Percentiles rank a stretch among this genome's conserved stretches.
Conservation (phyloP, 2,113 vertebrate species). For the Neotragus pygmaeus region DNA sequence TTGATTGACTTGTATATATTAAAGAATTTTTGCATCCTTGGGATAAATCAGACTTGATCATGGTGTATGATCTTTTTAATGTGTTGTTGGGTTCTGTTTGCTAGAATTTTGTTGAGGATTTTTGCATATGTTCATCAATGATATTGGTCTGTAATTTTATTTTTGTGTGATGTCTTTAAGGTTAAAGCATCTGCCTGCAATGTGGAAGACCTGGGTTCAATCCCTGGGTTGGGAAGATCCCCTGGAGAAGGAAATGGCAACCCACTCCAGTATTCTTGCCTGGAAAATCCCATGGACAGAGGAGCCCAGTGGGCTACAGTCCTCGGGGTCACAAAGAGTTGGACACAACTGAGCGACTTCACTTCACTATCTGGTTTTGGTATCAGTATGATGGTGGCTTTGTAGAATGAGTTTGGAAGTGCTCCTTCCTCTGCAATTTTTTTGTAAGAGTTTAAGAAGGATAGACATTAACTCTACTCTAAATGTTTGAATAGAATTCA, state of each 20-base stretch:
- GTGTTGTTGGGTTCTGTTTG: not conserved
- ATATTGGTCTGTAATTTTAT: not conserved
- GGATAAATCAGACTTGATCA: not conserved
- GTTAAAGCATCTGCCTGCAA: too few species aligned
- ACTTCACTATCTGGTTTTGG: too few species aligned
- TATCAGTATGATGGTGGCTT: not conserved
- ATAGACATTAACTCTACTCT: not conserved
- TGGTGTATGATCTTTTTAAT: not conserved
- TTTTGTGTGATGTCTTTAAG: not conserved
- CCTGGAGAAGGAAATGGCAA: too few species aligned
- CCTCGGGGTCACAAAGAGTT: too few species aligned
- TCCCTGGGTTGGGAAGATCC: too few species aligned
- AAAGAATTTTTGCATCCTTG: not conserved
- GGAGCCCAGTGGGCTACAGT: too few species aligned
- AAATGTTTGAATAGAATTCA: not conserved
- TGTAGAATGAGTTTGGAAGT: not conserved
- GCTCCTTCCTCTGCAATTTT: not conserved
- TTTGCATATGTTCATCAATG: not conserved
- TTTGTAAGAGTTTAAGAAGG: not conserved
- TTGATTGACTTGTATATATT: not conserved
- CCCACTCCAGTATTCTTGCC: too few species aligned
- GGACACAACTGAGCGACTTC: accelerated
- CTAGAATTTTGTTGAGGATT: not conserved
- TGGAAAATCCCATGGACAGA: too few species aligned
- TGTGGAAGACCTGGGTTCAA: too few species aligned